phyloP scores from a whole-genome alignment of 1,140 invertebrate genomes.

The Drosophila repleta region DNA sequence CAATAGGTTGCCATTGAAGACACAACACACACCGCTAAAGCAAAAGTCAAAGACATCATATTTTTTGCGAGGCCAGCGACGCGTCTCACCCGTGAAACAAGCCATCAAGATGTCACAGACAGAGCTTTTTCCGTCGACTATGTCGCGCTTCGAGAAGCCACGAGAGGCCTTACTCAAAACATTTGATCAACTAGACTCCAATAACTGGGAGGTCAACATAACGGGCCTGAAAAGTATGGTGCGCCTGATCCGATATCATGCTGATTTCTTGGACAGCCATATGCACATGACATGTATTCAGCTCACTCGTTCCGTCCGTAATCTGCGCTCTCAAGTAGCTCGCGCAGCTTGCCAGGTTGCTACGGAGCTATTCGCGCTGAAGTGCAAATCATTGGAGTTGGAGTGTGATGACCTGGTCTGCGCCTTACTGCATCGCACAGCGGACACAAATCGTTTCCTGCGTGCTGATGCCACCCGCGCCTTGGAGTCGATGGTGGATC shows the following conservation, averaged over 20 bases:
- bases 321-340: conserved; percentile 95
- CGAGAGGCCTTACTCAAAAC: conserved; percentile 87
- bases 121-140: conserved; percentile 68
- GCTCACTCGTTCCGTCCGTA: conserved; percentile 91
- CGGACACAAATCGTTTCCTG: conserved; percentile 96
- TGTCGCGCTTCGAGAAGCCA: conserved; percentile 85
- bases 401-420: conserved; percentile 94
- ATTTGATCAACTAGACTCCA: conserved; percentile 88
- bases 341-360: conserved; percentile 92
- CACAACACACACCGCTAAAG: conserved; percentile 59
- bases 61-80: conserved; percentile 63
- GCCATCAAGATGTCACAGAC: conserved; percentile 72
- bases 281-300: conserved; percentile 87
- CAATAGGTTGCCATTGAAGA: conserved; percentile 23
- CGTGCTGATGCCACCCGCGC: conserved; percentile 93
- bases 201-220: conserved; percentile 94
- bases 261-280: conserved; percentile 87
- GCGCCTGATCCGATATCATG: conserved; percentile 89
- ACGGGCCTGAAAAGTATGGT: conserved; percentile 90
- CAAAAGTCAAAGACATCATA: conserved; percentile 74
- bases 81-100: conserved; percentile 77
- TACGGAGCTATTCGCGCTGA: conserved; percentile 89
- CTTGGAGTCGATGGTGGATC: conserved; percentile 91
- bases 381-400: conserved; percentile 90
- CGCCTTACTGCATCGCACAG: conserved; percentile 92